A percentile compares a stretch with the other conserved stretches of the same genome.
Evolutionary conservation across 1,140 invertebrate species (phyloP).

Genomic region (Leptestheria dahalacensis): DNA sequence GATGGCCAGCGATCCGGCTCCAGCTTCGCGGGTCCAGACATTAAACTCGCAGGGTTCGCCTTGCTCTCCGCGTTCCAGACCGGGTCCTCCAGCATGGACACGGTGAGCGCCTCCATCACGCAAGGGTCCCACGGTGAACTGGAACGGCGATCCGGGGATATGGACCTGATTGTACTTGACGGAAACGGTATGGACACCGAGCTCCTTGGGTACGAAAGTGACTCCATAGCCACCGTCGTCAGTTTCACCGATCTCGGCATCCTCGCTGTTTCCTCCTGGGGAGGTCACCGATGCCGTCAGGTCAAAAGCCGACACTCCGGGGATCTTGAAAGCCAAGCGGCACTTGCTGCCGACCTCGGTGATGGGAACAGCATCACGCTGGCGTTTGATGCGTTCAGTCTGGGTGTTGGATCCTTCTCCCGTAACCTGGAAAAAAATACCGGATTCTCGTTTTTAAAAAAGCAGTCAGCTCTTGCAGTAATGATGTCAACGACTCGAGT

Average conservation of each 20-base stretch:
- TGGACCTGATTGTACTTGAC: constrained; percentile 94
- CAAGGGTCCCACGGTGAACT: constrained; percentile 84
- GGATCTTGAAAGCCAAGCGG: constrained; percentile 91
- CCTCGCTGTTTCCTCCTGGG: constrained; percentile 76
- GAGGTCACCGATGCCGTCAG: constrained; percentile 80
- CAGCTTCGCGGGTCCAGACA: constrained; percentile 94
- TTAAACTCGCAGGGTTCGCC: constrained; percentile 84
- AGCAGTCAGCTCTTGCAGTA: too few species aligned
- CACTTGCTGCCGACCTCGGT: constrained; percentile 92
- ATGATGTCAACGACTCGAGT: too few species aligned
- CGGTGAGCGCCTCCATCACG: constrained; percentile 60
- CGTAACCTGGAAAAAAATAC: too few species aligned
- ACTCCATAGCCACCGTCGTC: constrained; percentile 90
- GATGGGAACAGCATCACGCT: constrained; percentile 77
- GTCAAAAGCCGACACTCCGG: constrained; percentile 83
- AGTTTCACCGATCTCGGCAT: constrained; percentile 76
- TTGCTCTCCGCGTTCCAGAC: constrained; percentile 70
- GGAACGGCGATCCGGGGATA: constrained; percentile 83
- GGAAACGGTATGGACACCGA: constrained; percentile 90
- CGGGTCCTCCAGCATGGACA: constrained; percentile 79
- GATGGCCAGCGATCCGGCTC: constrained; percentile 85
- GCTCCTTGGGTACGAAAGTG: constrained; percentile 90
- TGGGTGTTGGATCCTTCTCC: constrained; percentile 81
- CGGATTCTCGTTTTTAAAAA: too few species aligned
- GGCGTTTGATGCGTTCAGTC: constrained; percentile 75